Evolutionary conservation across 2,888 invertebrate genomes (phyloP), one percentile per base, ranked within the genome.

Genomic region (Magallana nippona): DNA sequence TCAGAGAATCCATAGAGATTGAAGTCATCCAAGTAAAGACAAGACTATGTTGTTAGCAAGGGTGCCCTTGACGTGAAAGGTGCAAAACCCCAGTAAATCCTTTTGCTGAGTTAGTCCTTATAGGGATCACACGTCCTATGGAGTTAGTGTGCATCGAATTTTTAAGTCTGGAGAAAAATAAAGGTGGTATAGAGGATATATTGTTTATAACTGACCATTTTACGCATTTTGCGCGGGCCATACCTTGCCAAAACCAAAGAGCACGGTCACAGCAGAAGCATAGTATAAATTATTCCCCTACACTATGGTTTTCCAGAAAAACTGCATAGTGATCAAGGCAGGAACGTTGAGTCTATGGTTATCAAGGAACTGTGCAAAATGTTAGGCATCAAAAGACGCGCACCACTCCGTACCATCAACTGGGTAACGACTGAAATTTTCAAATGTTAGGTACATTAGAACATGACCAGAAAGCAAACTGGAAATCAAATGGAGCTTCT

Each of bases 171-270:
- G 87, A 88, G 22, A 56, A 27, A 56, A 79, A 83, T 1, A 85
- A 77, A 55, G 85, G 83, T 13, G 85, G 86, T 22, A 80, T 44
- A 19, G 84, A 84, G 56, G 57, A 88, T 79, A 58, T 88, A 11
- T 77, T 88, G 17, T 85, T 88, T 0, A 83, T 88, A 15, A 88
- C 87, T 0, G 86, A 88, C 60, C 82, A 82, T 57, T 88, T 87
- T 62, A 88, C 86, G 2, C 79, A 82, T 19, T 88, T 86, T 63
- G 82, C 86, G 1, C 55, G 83, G 15, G 85, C 86, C 1, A 63
- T 86, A 13, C 86, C 87, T 11, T 85, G 84, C 27, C 62, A 78
- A 22, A 86, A 88, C 19, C 85, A 87, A 63, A 79, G 81, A 11
- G 88, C 87, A 55, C 58, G 10, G 86, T 85, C n/a, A 84, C 86